Evolutionary conservation across 2,888 invertebrate genomes (phyloP), one percentile per base, ranked within the genome.

Genomic region (Lutraria lutraria): DNA sequence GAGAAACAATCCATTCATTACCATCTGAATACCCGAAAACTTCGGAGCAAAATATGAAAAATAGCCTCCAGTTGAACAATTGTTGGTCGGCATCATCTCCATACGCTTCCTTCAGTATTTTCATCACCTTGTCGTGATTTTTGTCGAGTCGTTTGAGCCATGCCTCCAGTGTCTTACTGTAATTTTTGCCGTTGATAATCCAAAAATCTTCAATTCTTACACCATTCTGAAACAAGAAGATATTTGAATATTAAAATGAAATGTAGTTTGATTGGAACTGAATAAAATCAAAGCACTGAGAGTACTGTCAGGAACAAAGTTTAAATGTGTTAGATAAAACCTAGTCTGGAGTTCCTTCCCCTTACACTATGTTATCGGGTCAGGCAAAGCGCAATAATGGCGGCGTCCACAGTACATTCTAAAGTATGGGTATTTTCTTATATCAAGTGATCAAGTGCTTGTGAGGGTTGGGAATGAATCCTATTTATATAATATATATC

Each of bases 41-140:
- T 89, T 96, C 95, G 0, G 95, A 95, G 91, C 95, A 95, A 87
- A 95, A 95, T 56, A 95, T 95, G 86, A 95, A 95, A 91, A 95
- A 95, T 19, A 95, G 88, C 79, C 95, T 89, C 95, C 95, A 95
- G 88, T 95, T 95, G 87, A 95, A 95, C 53, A 95, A 68, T 86
- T 95, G 94, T 88, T 95, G 92, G 10, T 94, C 94, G 21, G 93
- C 94, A 60, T 95, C 94, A 19, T 91, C 86, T 0, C 95, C 95
- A 83, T 95, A 96, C 0, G 92, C 92, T 80, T 93, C 87, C 6
- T 81, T 82, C 68, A 95, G 89, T 53, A 95, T 94, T 15, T 92
- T 60, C 79, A 88, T 90, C 56, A 95, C 95, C 85, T 93, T 92
- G 63, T 92, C 94, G n/a, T 89, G 92, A 84, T 94, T 94, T 29